These are phyloP conservation scores for Drosophila tristis DNA, from an alignment of 1,140 invertebrate species.

Conservation along the genomic window DNA sequence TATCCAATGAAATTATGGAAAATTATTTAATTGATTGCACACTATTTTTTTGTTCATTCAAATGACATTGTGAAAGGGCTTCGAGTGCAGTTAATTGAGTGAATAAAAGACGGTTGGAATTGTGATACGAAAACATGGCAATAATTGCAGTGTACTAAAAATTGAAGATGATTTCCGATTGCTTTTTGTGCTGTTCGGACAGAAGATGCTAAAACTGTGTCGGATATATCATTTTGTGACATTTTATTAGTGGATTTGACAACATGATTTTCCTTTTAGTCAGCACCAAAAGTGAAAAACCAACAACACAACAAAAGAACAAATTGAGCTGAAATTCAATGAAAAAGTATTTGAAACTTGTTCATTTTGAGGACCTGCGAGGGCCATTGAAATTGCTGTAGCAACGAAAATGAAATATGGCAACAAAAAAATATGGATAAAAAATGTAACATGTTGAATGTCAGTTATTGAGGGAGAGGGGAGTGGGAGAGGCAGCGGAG, in stretches of 20 bases:
- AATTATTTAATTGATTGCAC: conserved; percentile 10
- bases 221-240: not conserved
- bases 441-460: too few species aligned
- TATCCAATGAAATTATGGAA: not conserved
- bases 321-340: conserved; percentile 23
- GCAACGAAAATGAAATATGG: too few species aligned
- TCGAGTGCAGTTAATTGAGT: conserved; percentile 15
- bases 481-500: too few species aligned
- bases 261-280: not conserved
- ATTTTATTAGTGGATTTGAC: too few species aligned
- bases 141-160: too few species aligned
- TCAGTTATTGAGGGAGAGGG: too few species aligned
- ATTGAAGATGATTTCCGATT: too few species aligned
- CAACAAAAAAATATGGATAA: too few species aligned
- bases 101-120: not conserved
- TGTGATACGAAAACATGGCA: too few species aligned
- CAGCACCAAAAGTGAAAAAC: not conserved
- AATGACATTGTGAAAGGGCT: not conserved
- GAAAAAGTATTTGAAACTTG: conserved; percentile 6
- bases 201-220: too few species aligned
- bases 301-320: not conserved
- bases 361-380: conserved; percentile 4
- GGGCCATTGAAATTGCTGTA: not conserved
- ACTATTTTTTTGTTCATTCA: not conserved
- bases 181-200: not conserved